Base-by-base conservation (phyloP, 2,113 vertebrate species). In the Grammatotria lemairii region DNA sequence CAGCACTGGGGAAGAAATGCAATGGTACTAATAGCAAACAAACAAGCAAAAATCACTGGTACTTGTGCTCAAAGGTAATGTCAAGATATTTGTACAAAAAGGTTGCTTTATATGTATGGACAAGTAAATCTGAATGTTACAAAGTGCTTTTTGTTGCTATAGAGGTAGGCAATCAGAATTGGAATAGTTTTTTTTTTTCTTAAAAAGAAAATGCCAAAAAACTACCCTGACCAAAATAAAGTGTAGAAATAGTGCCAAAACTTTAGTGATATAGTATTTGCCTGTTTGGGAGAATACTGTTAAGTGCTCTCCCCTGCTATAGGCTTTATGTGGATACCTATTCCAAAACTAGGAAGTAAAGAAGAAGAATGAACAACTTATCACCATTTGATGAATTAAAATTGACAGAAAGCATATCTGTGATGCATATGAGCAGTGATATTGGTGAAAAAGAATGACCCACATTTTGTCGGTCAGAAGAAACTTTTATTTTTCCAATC, bases 161-260 rank as follows among this genome's bases (percentile, higher is more conserved):
- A 80, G 23, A 89, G 47, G 55, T 85, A 85, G 90, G 90, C 68
- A 73, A 86, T 91, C 86, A 35, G 81, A 94, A 93, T 93, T 94
- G 40, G 92, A 89, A 26, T 33, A 79, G 70, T 63, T 92, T 91
- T 80, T 35, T 60, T 60, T 65, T 65, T 65, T 21, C 60, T 38
- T 87, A 47, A 49, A 78, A 78, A 78, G 13, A 11, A 21, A 85
- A 91, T 84, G 89, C 91, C 93, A 94, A 95, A 95, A 88, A 91
- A 89, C 88, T 53, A 83, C 86, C 89, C 87, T 87, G 89, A 95
- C 94, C 94, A 95, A 95, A 94, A 93, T 63, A 38, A 90, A 86
- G 86, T 86, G 86, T 91, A 91, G 91, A 92, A 13, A 86, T 91
- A 85, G 94, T 95, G 94, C 94, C 94, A 95, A 94, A 94, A 89